Percentiles rank a stretch among this genome's conserved stretches.
phyloP scores from a whole-genome alignment of 53 echinoderm and acorn worm species.

The Stichopus horrens region DNA sequence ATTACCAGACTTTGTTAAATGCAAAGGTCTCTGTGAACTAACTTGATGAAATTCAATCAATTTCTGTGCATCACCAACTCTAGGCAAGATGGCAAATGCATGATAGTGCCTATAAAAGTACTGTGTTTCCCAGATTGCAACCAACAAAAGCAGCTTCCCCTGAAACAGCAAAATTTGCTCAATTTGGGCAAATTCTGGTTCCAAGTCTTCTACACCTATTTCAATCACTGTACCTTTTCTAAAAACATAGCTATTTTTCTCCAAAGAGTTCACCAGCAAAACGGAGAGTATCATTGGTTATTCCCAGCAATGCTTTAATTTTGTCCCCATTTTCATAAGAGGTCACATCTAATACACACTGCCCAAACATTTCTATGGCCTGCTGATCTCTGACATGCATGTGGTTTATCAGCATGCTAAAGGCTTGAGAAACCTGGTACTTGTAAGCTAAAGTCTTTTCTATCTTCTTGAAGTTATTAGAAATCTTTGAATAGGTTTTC shows the following conservation, averaged over 20 bases:
- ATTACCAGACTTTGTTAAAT: constrained; percentile 22
- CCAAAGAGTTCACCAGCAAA: constrained; percentile 4
- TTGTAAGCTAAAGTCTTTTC: constrained; percentile 50
- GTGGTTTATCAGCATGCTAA: constrained; percentile 18
- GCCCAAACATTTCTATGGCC: constrained; percentile 16
- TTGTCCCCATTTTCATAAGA: constrained; percentile 32
- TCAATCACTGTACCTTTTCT: constrained; percentile 38
- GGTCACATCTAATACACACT: constrained; percentile 8
- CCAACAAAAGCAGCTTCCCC: constrained; percentile 6
- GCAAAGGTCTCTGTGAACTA: constrained; percentile 10
- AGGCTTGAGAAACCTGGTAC: constrained; percentile 47
- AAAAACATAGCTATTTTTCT: constrained; percentile 4
- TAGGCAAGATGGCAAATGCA: constrained; percentile 23
- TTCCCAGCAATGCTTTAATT: constrained; percentile 11
- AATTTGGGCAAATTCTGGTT: constrained; percentile 43
- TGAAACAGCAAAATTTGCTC: constrained; percentile 21
- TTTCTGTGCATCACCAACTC: background rate
- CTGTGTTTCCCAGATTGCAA: constrained; percentile 16
- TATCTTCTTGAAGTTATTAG: constrained; percentile 63
- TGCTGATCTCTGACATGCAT: constrained; percentile 35
- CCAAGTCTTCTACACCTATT: constrained; percentile 10
- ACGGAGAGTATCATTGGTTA: background rate
- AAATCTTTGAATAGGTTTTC: constrained; percentile 47
- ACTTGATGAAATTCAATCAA: constrained; percentile 21
- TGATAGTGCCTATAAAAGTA: constrained; percentile 41